A percentile compares a stretch with the other conserved stretches of the same genome.
These are phyloP conservation scores for Neotoxoptera formosana DNA, from an alignment of 1,140 invertebrate genomes.

Conservation along the genomic window DNA sequence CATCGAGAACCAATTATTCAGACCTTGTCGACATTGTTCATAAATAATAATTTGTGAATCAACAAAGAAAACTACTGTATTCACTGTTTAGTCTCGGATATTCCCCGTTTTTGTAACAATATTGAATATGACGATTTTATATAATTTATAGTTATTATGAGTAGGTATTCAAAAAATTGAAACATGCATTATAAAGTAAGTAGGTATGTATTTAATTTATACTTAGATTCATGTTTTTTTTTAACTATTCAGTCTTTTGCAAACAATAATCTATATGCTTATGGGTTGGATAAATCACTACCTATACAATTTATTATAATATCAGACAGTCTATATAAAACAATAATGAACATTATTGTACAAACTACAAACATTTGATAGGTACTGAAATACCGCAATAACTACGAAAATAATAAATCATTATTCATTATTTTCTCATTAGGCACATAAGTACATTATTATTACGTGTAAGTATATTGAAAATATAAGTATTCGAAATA, in stretches of 20 bases:
- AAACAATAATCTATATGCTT: background rate
- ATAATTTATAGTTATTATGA: background rate
- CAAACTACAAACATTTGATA: background rate
- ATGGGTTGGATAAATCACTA: background rate
- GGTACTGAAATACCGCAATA: background rate
- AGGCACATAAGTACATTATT: background rate
- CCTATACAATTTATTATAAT: slow-evolving; percentile 3
- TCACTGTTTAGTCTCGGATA: background rate
- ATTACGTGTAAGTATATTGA: background rate
- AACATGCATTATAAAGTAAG: background rate
- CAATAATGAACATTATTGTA: background rate
- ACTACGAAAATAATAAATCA: background rate
- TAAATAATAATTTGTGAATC: background rate
- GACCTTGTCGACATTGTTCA: slow-evolving; percentile 19
- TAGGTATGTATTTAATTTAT: background rate
- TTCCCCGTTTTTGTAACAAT: background rate
- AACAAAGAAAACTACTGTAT: slow-evolving; percentile 4
- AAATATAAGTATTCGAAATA: background rate
- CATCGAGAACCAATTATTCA: slow-evolving; percentile 16
- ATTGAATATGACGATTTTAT: background rate
- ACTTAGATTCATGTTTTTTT: background rate
- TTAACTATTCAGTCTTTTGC: background rate
- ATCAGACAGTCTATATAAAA: background rate
- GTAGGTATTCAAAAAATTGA: background rate
- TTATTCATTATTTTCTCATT: background rate